Base-by-base conservation (phyloP, 2,888 invertebrate genomes). In the Prenolepis imparis region DNA sequence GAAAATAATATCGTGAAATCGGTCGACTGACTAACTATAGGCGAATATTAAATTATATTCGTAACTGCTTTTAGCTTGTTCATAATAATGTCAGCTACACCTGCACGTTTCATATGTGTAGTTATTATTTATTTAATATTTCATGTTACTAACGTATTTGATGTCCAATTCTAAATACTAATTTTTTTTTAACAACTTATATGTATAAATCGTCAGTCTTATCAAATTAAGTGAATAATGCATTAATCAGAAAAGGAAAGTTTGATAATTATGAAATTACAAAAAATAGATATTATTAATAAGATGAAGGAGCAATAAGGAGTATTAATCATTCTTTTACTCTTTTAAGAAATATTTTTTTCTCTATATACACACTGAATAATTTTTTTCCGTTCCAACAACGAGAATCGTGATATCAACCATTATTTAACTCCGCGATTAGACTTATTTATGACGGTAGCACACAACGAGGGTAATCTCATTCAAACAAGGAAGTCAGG, bases 381-480 rank as follows among this genome's bases (percentile, higher is more conserved):
- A 64, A 63, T 48, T 32, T 52, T 6, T 39, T 28, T 67, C 66
- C n/a, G 3, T 24, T 48, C 21, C n/a, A 24, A 67, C 52, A 52
- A 63, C 28, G 12, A 73, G 64, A 55, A 24, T n/a, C 18, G 21
- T 32, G 15, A 28, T 21, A 44, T 32, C 80, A 66, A 83, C 78
- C 87, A 87, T 89, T 91, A 89, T 91, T 91, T 36, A 36, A 36
- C 36, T 89, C 75, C 70, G 73, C 88, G 91, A 90, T 91, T 89
- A 87, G 89, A 75, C 85, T 88, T 91, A 88, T 91, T 91, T 91
- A 88, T 83, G 85, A 86, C 86, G 55, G 72, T 70, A 67, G 57
- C 21, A 63, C n/a, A n/a, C 24, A 73, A 41, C 28, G 80, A 28
- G 41, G 77, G 32, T 80, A 55, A 67, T 82, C 55, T 41, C 44